phyloP scores from a whole-genome alignment of 2,113 vertebrate genomes.

The Oophaga pumilio region DNA sequence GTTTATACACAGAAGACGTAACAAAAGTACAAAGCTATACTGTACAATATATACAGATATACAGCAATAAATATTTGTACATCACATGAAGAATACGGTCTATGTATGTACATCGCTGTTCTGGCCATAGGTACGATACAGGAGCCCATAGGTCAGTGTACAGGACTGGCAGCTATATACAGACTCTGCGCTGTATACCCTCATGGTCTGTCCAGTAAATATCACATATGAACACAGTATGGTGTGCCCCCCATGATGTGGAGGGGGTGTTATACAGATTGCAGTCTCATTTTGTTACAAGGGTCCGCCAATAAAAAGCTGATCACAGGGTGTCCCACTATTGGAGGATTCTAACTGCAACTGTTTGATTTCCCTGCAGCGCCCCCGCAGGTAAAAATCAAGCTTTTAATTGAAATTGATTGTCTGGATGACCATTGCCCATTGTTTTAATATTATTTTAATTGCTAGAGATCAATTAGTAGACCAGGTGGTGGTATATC shows the following conservation, averaged over 20 bases:
- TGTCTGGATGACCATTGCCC: too few species aligned
- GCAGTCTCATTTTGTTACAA: not conserved
- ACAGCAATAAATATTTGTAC: conserved; percentile 51
- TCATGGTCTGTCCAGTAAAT: not conserved
- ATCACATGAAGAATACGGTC: conserved; percentile 10
- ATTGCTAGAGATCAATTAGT: not conserved
- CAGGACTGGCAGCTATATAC: not conserved
- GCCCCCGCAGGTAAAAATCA: not conserved
- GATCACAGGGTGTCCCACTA: not conserved
- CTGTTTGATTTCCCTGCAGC: not conserved
- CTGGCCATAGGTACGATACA: not conserved
- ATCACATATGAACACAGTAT: not conserved
- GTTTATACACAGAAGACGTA: conserved; percentile 33
- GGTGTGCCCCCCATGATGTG: not conserved
- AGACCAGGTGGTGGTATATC: not conserved
- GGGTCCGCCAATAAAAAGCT: not conserved
- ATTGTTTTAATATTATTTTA: too few species aligned
- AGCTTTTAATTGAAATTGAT: not conserved
- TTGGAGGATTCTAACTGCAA: not conserved
- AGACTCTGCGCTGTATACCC: not conserved
- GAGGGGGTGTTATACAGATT: not conserved
- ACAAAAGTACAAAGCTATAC: conserved; percentile 43
- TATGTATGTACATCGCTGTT: conserved; percentile 36
- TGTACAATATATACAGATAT: conserved; percentile 44
- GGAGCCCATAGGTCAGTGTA: not conserved